A percentile compares a stretch with the other conserved stretches of the same genome.
phyloP scores from a whole-genome alignment of 2,113 vertebrate genomes.

The Archilochus colubris region DNA sequence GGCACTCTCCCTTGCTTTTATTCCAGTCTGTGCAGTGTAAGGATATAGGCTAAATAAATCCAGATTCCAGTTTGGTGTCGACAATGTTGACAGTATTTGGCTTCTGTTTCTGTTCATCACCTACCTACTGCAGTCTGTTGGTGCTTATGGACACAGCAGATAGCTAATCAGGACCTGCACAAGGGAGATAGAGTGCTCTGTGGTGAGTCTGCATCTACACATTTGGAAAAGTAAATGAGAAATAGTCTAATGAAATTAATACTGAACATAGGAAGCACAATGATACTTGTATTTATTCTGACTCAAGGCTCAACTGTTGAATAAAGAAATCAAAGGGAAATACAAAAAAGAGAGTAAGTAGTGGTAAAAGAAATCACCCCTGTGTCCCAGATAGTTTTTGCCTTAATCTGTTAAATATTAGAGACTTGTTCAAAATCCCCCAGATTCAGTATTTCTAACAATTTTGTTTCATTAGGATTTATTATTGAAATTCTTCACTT shows the following conservation, averaged over 20 bases:
- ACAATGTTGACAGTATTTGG: background rate
- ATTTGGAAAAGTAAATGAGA: constrained; percentile 7
- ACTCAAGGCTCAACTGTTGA: background rate
- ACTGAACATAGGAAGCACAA: background rate
- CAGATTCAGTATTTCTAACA: background rate
- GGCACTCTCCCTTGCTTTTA: background rate
- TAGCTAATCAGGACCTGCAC: background rate
- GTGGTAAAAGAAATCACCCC: background rate
- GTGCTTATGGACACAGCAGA: background rate
- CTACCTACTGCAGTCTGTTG: background rate
- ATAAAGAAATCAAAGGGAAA: background rate
- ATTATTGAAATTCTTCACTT: background rate
- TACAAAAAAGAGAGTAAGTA: background rate
- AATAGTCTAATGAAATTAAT: background rate
- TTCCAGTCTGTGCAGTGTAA: background rate
- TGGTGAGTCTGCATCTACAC: background rate
- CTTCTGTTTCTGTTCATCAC: background rate
- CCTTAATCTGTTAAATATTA: background rate
- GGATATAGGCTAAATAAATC: background rate
- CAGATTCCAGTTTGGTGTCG: background rate
- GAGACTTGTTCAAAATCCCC: background rate
- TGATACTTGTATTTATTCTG: background rate
- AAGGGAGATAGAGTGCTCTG: background rate
- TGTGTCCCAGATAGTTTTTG: background rate
- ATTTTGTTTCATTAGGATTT: background rate